Base-by-base conservation (phyloP, 2,888 invertebrate species). In the Tryphoninae sp. region DNA sequence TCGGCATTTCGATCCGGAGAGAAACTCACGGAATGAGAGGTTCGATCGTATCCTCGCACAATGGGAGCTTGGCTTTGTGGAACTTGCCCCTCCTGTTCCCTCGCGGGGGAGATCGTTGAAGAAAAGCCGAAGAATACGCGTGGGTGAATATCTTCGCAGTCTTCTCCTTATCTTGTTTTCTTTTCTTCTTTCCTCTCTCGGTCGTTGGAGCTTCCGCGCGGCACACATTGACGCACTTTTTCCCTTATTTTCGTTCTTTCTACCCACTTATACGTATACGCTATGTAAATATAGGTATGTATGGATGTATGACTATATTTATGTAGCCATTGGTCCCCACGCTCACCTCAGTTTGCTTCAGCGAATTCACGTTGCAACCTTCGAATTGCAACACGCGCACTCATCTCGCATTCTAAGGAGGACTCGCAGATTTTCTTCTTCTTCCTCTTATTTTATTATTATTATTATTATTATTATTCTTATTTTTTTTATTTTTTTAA, bases 1-100 rank as follows among this genome's bases (percentile, higher is more conserved):
- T 76, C 82, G 76, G 76, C 58, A 64, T 76, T 69, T 73, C 79
- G 82, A 82, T 82, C 78, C 51, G 69, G 78, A 26, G 64, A 79
- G 78, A 76, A 58, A 78, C 58, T 64, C 78, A 58, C 53, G 62
- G 79, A 76, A 68, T 62, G 79, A 62, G 76, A 72, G 55, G 68
- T 65, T 69, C 76, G 65, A 72, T 79, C 73, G 67, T 33, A 73
- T 62, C 51, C 64, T 73, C 75, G 59, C 67, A 82, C 78, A 82
- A 78, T 78, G 79, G 79, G 65, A 65, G 64, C 33, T 72, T 61
- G 9, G 61, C 59, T 71, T 51, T 22, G 65, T 58, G 33, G 42
- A 61, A 62, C 33, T 61, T 69, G 61, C 23, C 4, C 62, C 33
- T 33, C 33, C 33, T 33, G 33, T 33, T 33, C 33, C 33, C 6